A percentile compares a stretch with the other conserved stretches of the same genome.
These are phyloP conservation scores for Deilephila elpenor DNA, from an alignment of 2,888 invertebrate species.

Conservation along the genomic window DNA sequence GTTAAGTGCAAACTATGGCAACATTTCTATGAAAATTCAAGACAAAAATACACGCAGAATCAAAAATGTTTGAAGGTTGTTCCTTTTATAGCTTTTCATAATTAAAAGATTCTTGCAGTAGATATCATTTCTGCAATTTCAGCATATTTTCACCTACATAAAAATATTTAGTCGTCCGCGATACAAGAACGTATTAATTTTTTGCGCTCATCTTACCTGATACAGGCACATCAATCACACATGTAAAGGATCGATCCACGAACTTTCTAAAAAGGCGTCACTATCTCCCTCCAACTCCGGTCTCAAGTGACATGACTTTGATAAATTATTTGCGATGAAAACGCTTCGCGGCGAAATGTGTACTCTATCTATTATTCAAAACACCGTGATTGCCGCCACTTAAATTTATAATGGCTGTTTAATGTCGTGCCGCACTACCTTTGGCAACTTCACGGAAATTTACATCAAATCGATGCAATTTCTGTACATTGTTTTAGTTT, in stretches of 20 bases:
- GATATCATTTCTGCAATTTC: no score
- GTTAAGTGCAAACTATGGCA: no score
- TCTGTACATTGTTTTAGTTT: no score
- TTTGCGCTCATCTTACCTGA: conserved; percentile 40
- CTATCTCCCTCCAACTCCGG: conserved; percentile 50
- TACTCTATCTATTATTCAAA: conserved; percentile 29
- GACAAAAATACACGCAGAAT: no score
- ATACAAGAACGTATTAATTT: conserved; percentile 1
- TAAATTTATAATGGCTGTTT: conserved; percentile 28
- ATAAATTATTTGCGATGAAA: conserved; percentile 63
- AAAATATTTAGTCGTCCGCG: background rate
- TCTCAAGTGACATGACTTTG: conserved; percentile 66
- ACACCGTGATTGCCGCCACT: conserved; percentile 27
- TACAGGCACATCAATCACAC: conserved; percentile 57
- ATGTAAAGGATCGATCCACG: conserved; percentile 54
- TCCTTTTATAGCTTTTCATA: no score
- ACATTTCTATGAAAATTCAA: no score
- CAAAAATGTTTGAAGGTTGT: no score
- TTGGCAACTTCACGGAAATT: background rate
- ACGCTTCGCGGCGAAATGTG: conserved; percentile 16
- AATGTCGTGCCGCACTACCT: conserved; percentile 2
- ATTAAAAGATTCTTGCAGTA: no score
- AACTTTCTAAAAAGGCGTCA: conserved; percentile 65
- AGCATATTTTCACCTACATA: background rate
- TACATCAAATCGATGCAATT: background rate